Conservation (phyloP, 1,140 invertebrate species). For the Bombus superbus region DNA sequence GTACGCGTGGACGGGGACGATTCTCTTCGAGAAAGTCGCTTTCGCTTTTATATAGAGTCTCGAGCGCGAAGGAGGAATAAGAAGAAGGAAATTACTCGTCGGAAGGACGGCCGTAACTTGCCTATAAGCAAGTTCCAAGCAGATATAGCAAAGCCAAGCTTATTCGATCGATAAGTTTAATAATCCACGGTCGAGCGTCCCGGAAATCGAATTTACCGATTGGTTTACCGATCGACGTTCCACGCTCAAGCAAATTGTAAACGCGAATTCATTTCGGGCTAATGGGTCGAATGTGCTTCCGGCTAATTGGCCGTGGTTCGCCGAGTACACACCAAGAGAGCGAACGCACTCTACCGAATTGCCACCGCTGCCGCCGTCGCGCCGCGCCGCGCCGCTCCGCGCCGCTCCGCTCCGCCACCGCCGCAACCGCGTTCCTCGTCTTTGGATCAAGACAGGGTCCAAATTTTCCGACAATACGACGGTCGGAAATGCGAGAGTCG, state of each 20-base stretch:
- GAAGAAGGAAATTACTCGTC: constrained; percentile 13
- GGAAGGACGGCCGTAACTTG: constrained; percentile 21
- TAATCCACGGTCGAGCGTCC: constrained; percentile 60
- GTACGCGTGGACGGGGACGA: neutral
- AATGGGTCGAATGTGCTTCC: constrained; percentile 65
- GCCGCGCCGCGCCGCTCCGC: too few species aligned
- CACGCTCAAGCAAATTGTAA: constrained; percentile 48
- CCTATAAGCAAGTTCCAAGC: constrained; percentile 3
- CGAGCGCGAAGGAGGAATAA: neutral
- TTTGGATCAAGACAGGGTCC: constrained; percentile 36
- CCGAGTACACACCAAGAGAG: constrained; percentile 40
- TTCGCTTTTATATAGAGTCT: neutral
- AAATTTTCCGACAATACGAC: neutral
- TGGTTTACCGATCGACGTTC: constrained; percentile 66
- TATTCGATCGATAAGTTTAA: constrained; percentile 63
- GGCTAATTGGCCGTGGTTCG: constrained; percentile 56
- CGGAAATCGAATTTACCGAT: constrained; percentile 68
- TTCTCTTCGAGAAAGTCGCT: neutral
- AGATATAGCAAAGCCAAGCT: neutral
- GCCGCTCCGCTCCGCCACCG: neutral
- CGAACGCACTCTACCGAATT: constrained; percentile 5
- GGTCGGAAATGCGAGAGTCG: neutral
- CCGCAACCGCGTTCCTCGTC: neutral
- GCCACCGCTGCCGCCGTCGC: neutral
- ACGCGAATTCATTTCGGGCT: constrained; percentile 72